A percentile compares a stretch with the other conserved stretches of the same genome.
Evolutionary conservation across 2,797 vertebrate genomes (phyloP).

Genomic region (Sarcoramphus papa): DNA sequence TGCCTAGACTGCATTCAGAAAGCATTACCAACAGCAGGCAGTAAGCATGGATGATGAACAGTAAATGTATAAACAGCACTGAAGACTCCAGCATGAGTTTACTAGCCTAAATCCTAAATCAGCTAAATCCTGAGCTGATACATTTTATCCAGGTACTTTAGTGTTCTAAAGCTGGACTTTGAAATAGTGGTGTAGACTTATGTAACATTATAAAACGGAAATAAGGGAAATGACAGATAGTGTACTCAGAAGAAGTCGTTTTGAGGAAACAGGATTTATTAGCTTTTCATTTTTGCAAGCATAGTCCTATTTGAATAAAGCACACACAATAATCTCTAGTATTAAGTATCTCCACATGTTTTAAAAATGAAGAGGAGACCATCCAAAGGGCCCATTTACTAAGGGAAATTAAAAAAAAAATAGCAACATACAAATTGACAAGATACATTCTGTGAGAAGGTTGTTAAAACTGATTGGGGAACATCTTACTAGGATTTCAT

Average conservation of each 20-base stretch:
- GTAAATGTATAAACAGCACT: not conserved
- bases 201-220: not conserved
- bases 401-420: not conserved
- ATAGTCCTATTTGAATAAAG: not conserved
- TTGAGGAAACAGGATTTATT: not conserved
- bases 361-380: not conserved
- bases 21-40: not conserved
- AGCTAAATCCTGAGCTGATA: not conserved
- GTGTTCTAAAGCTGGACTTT: not conserved
- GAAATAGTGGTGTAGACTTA: rapidly evolving
- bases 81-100: not conserved
- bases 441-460: not conserved
- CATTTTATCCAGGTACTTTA: not conserved
- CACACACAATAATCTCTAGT: not conserved
- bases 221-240: not conserved
- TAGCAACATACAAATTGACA: not conserved
- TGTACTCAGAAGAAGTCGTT: not conserved
- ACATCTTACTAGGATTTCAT: not conserved
- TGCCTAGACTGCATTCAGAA: not conserved
- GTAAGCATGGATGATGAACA: not conserved
- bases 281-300: not conserved
- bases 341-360: not conserved
- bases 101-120: not conserved
- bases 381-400: not conserved
- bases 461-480: not conserved